Percentiles rank a stretch among this genome's conserved stretches.
These are phyloP conservation scores for Seriola rivoliana DNA, from an alignment of 2,113 vertebrate genomes.

Conservation along the genomic window DNA sequence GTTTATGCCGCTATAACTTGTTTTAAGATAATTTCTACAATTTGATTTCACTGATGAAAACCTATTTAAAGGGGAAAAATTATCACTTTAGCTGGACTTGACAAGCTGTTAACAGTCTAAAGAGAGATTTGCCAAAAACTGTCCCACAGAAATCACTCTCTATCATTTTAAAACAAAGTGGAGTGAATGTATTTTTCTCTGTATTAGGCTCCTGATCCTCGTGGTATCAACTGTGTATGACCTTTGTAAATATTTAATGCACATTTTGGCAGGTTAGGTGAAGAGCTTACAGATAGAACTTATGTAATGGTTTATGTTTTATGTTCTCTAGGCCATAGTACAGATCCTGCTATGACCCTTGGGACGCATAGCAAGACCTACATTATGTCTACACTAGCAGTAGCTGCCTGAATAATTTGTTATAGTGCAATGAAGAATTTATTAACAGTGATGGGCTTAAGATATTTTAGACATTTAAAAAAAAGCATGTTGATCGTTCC, in stretches of 20 bases:
- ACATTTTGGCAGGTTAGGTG: not conserved
- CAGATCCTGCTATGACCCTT: not conserved
- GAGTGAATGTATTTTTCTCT: not conserved
- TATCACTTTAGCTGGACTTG: too few species aligned
- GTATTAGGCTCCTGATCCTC: not conserved
- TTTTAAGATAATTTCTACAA: too few species aligned
- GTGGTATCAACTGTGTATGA: not conserved
- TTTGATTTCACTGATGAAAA: too few species aligned
- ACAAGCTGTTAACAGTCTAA: not conserved
- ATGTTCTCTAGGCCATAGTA: not conserved
- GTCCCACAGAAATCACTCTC: not conserved
- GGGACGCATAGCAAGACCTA: constrained; percentile 5
- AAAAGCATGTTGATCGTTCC: not conserved
- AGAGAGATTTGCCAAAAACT: too few species aligned
- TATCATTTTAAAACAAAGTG: not conserved
- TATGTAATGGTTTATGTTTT: constrained; percentile 16
- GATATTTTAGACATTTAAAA: not conserved
- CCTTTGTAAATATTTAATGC: not conserved
- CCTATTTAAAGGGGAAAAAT: too few species aligned
- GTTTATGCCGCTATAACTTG: too few species aligned
- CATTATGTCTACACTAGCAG: constrained; percentile 1
- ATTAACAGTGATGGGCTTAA: constrained; percentile 15
- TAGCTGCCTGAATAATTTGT: constrained; percentile 41
- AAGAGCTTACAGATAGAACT: not conserved
- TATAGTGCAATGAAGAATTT: constrained; percentile 42